Percentiles rank a stretch among this genome's conserved stretches.
phyloP scores from a whole-genome alignment of 35 echinoderm and acorn worm genomes.

The Ptychodera flava region DNA sequence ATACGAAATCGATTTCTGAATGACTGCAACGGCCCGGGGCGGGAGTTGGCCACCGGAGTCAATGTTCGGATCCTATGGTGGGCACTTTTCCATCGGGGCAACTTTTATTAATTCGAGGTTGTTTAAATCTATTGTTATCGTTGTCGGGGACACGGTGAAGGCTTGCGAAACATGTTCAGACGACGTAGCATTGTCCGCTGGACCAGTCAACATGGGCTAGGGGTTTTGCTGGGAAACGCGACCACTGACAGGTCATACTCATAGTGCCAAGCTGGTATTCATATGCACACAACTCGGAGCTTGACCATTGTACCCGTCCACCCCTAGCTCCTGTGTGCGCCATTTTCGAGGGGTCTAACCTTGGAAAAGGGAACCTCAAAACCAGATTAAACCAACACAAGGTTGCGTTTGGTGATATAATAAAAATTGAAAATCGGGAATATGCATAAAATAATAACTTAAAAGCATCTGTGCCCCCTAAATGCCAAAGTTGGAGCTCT shows the following conservation, averaged over 20 bases:
- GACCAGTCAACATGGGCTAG: too few relatives aligned
- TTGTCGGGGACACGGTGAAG: neutral
- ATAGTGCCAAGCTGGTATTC: neutral
- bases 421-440: neutral
- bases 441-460: neutral
- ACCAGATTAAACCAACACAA: neutral
- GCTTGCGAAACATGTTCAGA: neutral
- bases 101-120: too few relatives aligned
- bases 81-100: too few relatives aligned
- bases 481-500: neutral
- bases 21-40: too few relatives aligned
- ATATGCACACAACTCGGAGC: neutral
- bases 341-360: neutral
- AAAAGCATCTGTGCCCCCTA: neutral
- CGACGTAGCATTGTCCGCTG: too few relatives aligned
- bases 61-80: too few relatives aligned
- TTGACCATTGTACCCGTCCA: neutral
- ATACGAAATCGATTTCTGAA: too few relatives aligned
- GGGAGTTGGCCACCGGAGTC: too few relatives aligned
- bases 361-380: too few relatives aligned
- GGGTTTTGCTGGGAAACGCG: neutral
- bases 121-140: too few relatives aligned
- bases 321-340: neutral
- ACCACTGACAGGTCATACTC: neutral
- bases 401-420: neutral